phyloP scores from a whole-genome alignment of 92 coral and sea anemone species.

The Porites divaricata region DNA sequence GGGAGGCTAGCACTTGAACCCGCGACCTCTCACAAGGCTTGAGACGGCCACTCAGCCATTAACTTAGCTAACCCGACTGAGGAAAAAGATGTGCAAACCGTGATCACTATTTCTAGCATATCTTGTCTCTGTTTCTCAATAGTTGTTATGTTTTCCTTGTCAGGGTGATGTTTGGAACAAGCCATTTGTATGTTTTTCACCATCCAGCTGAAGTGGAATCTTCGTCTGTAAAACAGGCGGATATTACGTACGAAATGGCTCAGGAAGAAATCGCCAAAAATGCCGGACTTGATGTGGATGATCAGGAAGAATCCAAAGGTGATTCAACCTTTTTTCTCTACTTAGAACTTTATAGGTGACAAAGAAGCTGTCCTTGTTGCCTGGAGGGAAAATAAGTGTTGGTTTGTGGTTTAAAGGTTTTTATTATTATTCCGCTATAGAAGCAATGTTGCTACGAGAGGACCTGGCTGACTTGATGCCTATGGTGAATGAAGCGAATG shows the following conservation, averaged over 20 bases:
- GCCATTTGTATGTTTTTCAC: conserved; percentile 91
- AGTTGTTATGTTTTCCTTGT: too few species aligned
- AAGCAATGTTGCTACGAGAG: conserved; percentile 78
- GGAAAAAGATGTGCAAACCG: too few species aligned
- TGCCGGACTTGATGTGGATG: conserved; percentile 88
- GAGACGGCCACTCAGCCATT: too few species aligned
- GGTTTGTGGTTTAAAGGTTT: too few species aligned
- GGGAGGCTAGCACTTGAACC: too few species aligned
- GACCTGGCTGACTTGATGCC: conserved; percentile 93
- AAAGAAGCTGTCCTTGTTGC: too few species aligned
- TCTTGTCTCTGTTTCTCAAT: background rate
- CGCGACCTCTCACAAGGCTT: too few species aligned
- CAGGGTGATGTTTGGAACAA: conserved; percentile 95
- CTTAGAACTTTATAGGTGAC: background rate
- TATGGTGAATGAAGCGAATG: conserved; percentile 95
- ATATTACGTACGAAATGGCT: conserved; percentile 90
- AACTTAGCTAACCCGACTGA: too few species aligned
- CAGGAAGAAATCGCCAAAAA: conserved; percentile 97
- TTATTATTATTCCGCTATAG: conserved; percentile 24
- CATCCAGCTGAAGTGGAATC: conserved; percentile 84
- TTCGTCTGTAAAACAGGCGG: conserved; percentile 69
- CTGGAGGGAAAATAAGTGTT: too few species aligned
- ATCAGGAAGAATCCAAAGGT: conserved; percentile 67
- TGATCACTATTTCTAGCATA: too few species aligned
- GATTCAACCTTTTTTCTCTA: background rate